These are phyloP conservation scores for Diplolepis rosae DNA, from an alignment of 2,888 invertebrate species.

Conservation along the genomic window DNA sequence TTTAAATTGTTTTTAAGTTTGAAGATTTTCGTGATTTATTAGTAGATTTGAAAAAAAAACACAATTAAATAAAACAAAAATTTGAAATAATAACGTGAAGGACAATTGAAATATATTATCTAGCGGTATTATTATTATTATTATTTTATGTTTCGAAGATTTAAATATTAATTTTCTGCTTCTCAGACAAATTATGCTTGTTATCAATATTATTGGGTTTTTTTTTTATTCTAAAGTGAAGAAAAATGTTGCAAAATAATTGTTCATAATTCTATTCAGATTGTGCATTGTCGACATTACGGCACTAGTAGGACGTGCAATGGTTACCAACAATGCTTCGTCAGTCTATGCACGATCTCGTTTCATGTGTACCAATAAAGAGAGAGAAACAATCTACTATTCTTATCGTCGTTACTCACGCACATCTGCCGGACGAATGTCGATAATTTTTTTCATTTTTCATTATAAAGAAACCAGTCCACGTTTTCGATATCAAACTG, in stretches of 20 bases:
- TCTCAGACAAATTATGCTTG: no score
- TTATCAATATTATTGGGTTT: no score
- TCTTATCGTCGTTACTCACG: slow-evolving; percentile 19
- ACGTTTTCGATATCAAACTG: slow-evolving; percentile 14
- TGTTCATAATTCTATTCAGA: slow-evolving; percentile 10
- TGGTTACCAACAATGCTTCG: slow-evolving; percentile 15
- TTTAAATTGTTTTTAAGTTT: no score
- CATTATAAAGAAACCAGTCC: not conserved
- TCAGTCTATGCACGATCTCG: slow-evolving; percentile 21
- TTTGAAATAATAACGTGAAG: no score
- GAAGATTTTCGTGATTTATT: no score
- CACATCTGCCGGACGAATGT: slow-evolving; percentile 8
- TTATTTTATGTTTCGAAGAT: no score
- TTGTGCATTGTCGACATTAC: not conserved
- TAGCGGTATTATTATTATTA: no score
- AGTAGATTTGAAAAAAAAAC: no score
- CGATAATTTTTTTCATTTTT: slow-evolving; percentile 8
- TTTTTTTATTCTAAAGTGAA: not conserved
- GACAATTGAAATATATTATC: no score
- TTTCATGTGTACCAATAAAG: slow-evolving; percentile 28
- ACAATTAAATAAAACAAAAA: no score
- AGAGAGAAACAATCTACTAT: slow-evolving; percentile 29
- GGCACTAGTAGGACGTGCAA: slow-evolving; percentile 1
- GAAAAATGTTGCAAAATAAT: not conserved
- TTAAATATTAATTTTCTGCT: no score